A percentile compares a stretch with the other conserved stretches of the same genome.
These are phyloP conservation scores for Capreolus pygargus DNA, from an alignment of 2,113 vertebrate genomes.

Conservation along the genomic window DNA sequence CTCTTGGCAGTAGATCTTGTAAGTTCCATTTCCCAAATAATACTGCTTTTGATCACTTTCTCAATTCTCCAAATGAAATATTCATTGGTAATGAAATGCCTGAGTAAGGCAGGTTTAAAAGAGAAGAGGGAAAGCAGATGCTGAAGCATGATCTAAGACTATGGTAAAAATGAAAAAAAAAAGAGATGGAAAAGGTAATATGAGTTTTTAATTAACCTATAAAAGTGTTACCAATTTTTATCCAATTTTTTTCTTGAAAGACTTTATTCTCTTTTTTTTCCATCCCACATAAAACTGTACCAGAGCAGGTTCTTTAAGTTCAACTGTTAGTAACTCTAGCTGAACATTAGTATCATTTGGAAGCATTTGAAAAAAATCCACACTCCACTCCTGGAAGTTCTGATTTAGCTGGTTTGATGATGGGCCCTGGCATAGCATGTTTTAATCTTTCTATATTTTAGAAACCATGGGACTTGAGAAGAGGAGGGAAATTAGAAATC, in stretches of 20 bases:
- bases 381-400: background rate
- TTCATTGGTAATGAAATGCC: constrained; percentile 44
- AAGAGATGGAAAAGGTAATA: background rate
- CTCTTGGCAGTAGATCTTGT: constrained; percentile 27
- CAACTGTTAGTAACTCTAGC: background rate
- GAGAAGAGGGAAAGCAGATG: constrained; percentile 37
- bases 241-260: background rate
- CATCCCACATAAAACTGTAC: background rate
- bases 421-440: background rate
- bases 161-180: constrained; percentile 31
- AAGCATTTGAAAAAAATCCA: background rate
- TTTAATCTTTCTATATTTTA: background rate
- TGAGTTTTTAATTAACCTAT: constrained; percentile 42
- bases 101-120: constrained; percentile 31
- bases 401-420: background rate
- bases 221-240: constrained; percentile 41
- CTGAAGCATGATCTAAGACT: constrained; percentile 6
- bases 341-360: background rate
- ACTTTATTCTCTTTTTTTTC: background rate
- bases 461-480: background rate
- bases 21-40: constrained; percentile 46
- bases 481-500: background rate
- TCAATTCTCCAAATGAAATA: constrained; percentile 52
- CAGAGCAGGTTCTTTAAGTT: background rate
- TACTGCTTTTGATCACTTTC: constrained; percentile 53